These are phyloP conservation scores for Xiphias gladius DNA, from an alignment of 2,113 vertebrate species.

Conservation along the genomic window DNA sequence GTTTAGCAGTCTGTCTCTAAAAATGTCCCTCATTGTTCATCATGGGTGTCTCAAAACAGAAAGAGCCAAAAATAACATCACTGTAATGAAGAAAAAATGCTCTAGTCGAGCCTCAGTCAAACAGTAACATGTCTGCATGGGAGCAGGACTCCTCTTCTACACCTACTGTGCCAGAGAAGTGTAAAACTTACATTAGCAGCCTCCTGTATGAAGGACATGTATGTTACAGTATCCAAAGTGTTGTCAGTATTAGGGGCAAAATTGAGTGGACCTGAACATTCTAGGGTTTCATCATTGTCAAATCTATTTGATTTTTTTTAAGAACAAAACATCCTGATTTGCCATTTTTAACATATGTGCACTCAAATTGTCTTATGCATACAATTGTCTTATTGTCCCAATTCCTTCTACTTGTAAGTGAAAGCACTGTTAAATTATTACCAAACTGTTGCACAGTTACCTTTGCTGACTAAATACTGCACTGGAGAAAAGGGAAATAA, in stretches of 20 bases:
- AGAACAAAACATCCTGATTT: background rate
- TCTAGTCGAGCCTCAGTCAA: background rate
- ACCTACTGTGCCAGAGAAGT: conserved; percentile 6
- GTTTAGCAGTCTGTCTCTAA: background rate
- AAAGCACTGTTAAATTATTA: background rate
- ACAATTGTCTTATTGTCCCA: background rate
- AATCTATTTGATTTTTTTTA: background rate
- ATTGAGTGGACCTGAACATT: background rate
- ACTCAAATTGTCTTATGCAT: background rate
- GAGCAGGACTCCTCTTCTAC: background rate
- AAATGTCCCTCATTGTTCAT: background rate
- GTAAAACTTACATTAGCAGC: background rate
- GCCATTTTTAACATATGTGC: background rate
- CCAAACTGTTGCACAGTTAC: background rate
- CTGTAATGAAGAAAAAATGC: conserved; percentile 17
- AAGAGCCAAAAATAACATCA: background rate
- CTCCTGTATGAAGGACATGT: background rate
- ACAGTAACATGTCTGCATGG: background rate
- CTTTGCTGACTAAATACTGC: background rate
- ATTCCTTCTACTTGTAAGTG: background rate
- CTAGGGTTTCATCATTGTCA: background rate
- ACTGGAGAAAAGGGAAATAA: background rate
- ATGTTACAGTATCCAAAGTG: background rate
- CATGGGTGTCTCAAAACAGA: background rate
- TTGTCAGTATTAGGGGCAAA: background rate